These are phyloP conservation scores for Osmerus mordax DNA, from an alignment of 2,113 vertebrate genomes.

Conservation along the genomic window DNA sequence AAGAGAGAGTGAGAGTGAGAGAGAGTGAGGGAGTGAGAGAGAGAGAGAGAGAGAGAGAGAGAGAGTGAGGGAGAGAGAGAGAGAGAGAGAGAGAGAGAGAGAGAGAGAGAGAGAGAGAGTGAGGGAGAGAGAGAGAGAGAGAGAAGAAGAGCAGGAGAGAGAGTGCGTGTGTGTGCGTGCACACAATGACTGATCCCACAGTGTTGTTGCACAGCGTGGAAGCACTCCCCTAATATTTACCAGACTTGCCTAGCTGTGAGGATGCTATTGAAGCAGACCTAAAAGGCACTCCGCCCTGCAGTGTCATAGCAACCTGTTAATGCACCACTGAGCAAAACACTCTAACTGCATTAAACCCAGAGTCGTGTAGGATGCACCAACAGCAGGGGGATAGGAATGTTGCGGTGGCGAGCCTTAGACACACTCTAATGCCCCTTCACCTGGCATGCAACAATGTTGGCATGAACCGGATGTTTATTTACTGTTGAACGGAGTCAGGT, in stretches of 20 bases:
- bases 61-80: no score
- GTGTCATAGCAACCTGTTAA: constrained; percentile 14
- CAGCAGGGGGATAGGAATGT: neutral
- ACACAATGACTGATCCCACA: neutral
- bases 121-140: neutral
- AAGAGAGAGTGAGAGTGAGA: no score
- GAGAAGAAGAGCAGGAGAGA: neutral
- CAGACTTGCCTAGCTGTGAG: neutral
- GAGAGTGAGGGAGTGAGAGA: no score
- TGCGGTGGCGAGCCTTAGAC: neutral
- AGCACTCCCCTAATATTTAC: constrained; percentile 6
- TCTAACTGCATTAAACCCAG: constrained; percentile 24
- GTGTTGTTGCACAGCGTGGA: neutral
- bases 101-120: neutral
- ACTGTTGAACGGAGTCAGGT: no score
- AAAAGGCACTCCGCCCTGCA: constrained; percentile 8
- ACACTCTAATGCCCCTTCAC: no score
- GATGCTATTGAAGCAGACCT: constrained; percentile 18
- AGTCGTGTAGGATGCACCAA: constrained; percentile 9
- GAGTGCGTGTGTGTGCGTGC: neutral
- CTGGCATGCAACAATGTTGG: no score
- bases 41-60: no score
- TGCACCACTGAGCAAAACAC: constrained; percentile 23
- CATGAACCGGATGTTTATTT: no score
- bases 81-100: no score